A percentile compares a stretch with the other conserved stretches of the same genome.
Evolutionary conservation across 2,113 vertebrate genomes (phyloP).

Genomic region (Grallaria varia): DNA sequence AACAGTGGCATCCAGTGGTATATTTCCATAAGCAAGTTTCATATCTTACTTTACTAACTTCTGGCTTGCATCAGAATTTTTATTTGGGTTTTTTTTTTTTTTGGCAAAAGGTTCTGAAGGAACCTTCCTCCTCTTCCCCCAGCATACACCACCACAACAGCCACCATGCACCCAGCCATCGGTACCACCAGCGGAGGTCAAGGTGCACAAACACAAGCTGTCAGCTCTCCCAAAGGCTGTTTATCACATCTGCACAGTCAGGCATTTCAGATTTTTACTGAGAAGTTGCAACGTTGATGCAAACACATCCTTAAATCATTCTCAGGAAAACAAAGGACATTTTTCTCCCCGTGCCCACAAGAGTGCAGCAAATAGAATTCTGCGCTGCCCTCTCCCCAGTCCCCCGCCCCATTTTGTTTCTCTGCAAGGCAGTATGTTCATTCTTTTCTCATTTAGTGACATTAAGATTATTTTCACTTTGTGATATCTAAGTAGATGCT

Average conservation of each 20-base stretch:
- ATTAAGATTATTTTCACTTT: conserved; percentile 10
- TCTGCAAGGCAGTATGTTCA: not conserved
- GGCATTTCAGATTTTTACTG: not conserved
- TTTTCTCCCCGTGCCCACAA: not conserved
- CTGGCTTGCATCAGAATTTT: not conserved
- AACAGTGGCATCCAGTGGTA: conserved; percentile 75
- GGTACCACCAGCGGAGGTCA: not conserved
- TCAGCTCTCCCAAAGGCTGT: not conserved
- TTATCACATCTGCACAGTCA: not conserved
- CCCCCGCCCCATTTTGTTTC: not conserved
- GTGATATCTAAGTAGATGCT: not conserved
- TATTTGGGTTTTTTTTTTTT: not conserved
- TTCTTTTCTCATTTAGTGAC: not conserved
- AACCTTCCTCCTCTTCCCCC: not conserved
- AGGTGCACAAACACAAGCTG: not conserved
- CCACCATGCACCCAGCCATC: not conserved
- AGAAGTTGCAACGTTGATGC: not conserved
- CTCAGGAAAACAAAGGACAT: not conserved
- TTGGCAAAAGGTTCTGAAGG: not conserved
- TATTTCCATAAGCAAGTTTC: conserved; percentile 11
- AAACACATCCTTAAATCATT: not conserved
- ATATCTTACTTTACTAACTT: not conserved
- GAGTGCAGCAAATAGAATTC: conserved; percentile 4
- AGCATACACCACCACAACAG: not conserved
- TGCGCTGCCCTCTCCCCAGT: not conserved